Evolutionary conservation across 2,797 vertebrate species (phyloP).

Genomic region (Paratrypauchen microcephalus): DNA sequence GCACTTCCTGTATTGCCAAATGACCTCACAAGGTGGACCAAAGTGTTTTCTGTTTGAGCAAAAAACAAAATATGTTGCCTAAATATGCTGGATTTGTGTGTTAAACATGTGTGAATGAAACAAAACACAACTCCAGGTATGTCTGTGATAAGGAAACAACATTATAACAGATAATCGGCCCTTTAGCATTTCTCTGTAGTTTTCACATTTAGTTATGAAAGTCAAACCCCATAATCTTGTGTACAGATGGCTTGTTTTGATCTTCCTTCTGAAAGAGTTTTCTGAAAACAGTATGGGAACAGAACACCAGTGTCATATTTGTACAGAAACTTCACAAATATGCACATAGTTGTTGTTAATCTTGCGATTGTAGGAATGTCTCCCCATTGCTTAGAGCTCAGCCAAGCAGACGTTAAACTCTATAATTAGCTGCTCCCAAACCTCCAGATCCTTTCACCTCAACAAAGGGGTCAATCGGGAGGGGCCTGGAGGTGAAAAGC

Average conservation of each 20-base stretch:
- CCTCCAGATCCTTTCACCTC: conserved; percentile 49
- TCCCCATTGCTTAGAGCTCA: conserved; percentile 57
- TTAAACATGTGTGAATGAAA: no score
- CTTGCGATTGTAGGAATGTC: conserved; percentile 65
- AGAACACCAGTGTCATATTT: not conserved
- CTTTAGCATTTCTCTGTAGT: not conserved
- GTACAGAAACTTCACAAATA: not conserved
- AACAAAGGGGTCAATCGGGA: conserved; percentile 70
- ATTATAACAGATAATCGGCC: no score
- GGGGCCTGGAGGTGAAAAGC: conserved; percentile 65
- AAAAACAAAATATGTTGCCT: no score
- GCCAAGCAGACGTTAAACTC: conserved; percentile 70
- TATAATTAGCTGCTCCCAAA: conserved; percentile 76
- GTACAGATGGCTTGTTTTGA: not conserved
- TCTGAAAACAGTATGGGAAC: not conserved
- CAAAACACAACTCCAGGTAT: no score
- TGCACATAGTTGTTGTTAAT: conserved; percentile 26
- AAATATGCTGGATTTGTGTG: no score
- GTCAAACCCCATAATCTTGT: not conserved
- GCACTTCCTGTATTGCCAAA: no score
- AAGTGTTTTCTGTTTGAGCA: no score
- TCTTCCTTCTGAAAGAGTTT: not conserved
- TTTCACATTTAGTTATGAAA: not conserved
- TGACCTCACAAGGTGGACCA: no score
- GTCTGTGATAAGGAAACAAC: no score